Base-by-base conservation (phyloP, 2,888 invertebrate genomes). In the Mythimna ferrago region DNA sequence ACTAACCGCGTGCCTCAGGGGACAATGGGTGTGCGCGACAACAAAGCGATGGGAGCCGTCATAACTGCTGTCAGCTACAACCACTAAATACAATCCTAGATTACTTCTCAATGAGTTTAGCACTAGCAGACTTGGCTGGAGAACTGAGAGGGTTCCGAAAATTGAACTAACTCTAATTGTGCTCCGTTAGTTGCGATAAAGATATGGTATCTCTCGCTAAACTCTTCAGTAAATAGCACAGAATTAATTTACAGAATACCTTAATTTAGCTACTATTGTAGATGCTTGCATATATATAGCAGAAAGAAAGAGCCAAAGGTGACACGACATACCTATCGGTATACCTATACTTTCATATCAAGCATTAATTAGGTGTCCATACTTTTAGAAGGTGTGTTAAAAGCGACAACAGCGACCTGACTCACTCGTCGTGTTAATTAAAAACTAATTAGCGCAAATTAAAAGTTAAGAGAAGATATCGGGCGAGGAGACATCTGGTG, bases 21-120 rank as follows among this genome's bases (percentile, higher is more conserved):
- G 91, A 92, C 92, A 92, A 92, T 91, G 89, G 87, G 84, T 89
- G 89, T 80, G 87, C 85, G 87, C 87, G 90, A 94, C 92, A 92
- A 92, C 93, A 92, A 93, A 92, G 92, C 90, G 88, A 89, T 88
- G 89, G 87, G 85, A 87, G 87, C 87, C 88, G 87, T 92, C 92
- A 92, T 90, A 93, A 91, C 93, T 89, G 90, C 90, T 90, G 92
- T 92, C 93, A 92, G 89, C 90, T 88, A 86, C 91, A 89, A 90
- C 86, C 86, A 84, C 89, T 89, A 89, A 92, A 89, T 89, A 89
- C 84, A 87, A 89, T 88, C 90, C 87, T 84, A 92, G 91, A 93
- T 92, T 91, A 89, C 86, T 88, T 88, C 86, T 84, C 83, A 88
- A 88, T 85, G 77, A 89, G 88, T 89, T 90, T 81, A 86, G 81